Conservation (phyloP, 92 coral and sea anemone genomes). For the Bergia sp. region DNA sequence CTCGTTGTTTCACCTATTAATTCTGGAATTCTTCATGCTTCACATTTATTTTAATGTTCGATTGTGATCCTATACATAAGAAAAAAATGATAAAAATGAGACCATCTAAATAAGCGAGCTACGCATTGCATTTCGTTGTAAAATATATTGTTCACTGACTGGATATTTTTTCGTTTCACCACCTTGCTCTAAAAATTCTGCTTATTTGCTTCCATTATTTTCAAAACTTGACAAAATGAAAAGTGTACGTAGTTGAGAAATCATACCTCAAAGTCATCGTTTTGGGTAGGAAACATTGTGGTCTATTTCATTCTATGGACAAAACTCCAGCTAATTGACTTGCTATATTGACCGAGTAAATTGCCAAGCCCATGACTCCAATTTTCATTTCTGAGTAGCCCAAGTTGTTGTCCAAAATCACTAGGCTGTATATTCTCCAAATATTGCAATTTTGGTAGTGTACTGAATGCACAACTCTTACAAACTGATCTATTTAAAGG, state of each 20-base stretch:
- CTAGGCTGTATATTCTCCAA: too few species aligned
- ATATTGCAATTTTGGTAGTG: neutral
- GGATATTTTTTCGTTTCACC: neutral
- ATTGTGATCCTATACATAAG: too few species aligned
- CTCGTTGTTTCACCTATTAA: neutral
- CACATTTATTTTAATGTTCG: neutral
- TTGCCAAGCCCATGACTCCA: neutral
- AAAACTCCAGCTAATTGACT: neutral
- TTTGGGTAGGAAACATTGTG: neutral
- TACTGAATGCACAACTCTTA: neutral
- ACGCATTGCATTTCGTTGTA: neutral
- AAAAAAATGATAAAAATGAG: too few species aligned
- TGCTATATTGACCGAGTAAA: neutral
- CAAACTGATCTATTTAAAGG: neutral
- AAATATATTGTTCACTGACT: neutral
- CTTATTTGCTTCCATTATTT: neutral
- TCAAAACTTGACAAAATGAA: neutral
- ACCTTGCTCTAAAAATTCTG: neutral
- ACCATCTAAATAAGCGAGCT: neutral
- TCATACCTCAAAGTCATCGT: neutral
- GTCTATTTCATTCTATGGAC: neutral
- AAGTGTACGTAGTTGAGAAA: neutral
- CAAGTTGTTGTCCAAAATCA: too few species aligned
- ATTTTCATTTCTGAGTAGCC: neutral
- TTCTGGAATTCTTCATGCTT: neutral